Evolutionary conservation across 2,888 invertebrate species (phyloP).

Genomic region (Ochlodes sylvanus): DNA sequence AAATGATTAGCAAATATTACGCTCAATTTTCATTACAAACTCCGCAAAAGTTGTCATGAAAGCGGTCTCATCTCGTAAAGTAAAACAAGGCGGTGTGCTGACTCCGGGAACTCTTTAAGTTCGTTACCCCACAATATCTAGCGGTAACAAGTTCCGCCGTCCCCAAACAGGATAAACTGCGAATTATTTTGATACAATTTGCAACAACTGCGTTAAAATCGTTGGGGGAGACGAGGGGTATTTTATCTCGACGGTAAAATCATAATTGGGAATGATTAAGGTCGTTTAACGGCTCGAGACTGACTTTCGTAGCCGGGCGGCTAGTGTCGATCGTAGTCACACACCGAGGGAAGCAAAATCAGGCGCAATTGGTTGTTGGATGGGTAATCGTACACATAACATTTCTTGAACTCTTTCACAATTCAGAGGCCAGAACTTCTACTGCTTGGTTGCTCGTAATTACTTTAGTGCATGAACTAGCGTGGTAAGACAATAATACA

Average conservation of each 20-base stretch:
- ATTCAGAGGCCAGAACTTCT: no score
- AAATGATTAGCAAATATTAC: not conserved
- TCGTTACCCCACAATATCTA: constrained; percentile 7
- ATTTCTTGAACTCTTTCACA: no score
- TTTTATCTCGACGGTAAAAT: constrained; percentile 4
- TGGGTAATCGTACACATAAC: no score
- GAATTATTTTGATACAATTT: constrained; percentile 18
- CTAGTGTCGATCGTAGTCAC: no score
- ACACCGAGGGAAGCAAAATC: no score
- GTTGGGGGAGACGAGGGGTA: not conserved
- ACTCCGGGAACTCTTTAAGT: constrained; percentile 17
- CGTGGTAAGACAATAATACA: no score
- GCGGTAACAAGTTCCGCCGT: constrained; percentile 11
- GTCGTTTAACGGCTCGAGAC: not conserved
- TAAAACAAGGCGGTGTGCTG: not conserved
- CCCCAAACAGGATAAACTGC: constrained; percentile 17
- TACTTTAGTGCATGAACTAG: no score
- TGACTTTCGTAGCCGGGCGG: no score
- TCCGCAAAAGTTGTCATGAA: not conserved
- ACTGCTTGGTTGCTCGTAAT: no score
- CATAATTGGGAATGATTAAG: constrained; percentile 12
- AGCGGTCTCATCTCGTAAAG: not conserved
- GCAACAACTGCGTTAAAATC: constrained; percentile 2
- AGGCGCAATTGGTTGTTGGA: no score
- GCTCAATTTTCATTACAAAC: not conserved